Evolutionary conservation across 2,113 vertebrate species (phyloP), one percentile per base, ranked within the genome.

Genomic region (Misgurnus anguillicaudatus): DNA sequence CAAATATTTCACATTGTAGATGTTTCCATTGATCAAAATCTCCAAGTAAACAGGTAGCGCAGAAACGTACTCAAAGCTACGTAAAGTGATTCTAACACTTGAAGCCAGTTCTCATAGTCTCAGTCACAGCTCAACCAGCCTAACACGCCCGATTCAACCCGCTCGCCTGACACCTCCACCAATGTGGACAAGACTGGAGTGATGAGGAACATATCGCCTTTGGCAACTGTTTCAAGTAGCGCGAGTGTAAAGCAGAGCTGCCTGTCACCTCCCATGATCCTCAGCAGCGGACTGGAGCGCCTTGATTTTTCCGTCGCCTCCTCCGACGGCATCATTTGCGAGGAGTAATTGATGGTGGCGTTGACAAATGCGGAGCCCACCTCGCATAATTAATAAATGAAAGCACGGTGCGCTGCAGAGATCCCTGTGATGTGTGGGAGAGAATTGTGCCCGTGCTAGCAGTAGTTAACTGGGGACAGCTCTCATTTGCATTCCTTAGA

Each of bases 151-250:
- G 81, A 85, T 84, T 81, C 79, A 85, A 84, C 78, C 60, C 13
- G 86, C 80, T 86, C 82, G 80, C 85, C 82, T 85, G 85, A 89
- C 78, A 86, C 69, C 80, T 67, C 86, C 86, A 90, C 61, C 84
- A 86, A 86, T 87, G 86, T 86, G 80, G 89, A 91, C 90, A 90
- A 88, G 87, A 86, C 80, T 77, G 89, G 88, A 92, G 87, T 89
- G 90, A 92, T 93, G 88, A 91, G 83, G 87, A 86, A 82, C 78
- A 80, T 89, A 89, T 91, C 81, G 86, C 89, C 86, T 78, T 80
- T 91, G 90, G 90, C 89, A 91, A 89, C 81, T 88, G 87, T 89
- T 92, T 91, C 87, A 90, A 90, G 87, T 88, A 83, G 81, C 85
- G 82, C 83, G 74, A 87, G 87, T 82, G 78, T 82, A 83, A 85